Percentiles rank a stretch among this genome's conserved stretches.
phyloP scores from a whole-genome alignment of 2,797 vertebrate genomes.

The Phaenicophaeus curvirostris region DNA sequence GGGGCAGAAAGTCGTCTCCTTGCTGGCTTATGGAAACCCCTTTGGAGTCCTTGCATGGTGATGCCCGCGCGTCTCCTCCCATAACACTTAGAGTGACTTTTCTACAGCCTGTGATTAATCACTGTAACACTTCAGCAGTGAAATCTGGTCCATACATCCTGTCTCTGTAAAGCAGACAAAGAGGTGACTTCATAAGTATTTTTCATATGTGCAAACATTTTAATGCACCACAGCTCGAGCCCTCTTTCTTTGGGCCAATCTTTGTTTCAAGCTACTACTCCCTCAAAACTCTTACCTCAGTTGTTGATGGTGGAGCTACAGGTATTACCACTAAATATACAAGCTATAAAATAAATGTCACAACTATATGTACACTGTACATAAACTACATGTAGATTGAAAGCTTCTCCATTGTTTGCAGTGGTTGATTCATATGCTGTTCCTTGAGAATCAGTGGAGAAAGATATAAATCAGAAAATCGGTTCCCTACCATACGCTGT shows the following conservation, averaged over 20 bases:
- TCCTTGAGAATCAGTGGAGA: conserved; percentile 4
- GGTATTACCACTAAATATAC: neutral
- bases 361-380: neutral
- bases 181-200: neutral
- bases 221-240: neutral
- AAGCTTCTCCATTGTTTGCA: neutral
- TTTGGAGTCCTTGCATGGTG: neutral
- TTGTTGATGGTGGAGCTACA: neutral
- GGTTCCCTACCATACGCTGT: neutral
- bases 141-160: neutral
- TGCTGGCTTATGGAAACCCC: accelerated
- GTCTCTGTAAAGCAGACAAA: neutral
- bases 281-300: neutral
- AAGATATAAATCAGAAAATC: conserved; percentile 23
- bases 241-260: neutral
- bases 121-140: neutral
- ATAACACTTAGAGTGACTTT: neutral
- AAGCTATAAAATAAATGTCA: neutral
- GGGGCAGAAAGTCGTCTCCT: neutral
- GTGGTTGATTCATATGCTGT: neutral
- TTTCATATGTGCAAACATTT: neutral
- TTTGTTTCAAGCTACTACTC: neutral
- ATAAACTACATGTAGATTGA: neutral
- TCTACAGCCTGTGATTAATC: neutral
- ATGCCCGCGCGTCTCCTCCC: neutral